Percentiles rank a stretch among this genome's conserved stretches.
These are phyloP conservation scores for Oikopleura vanhoeffeni DNA, from an alignment of 23 tunicate genomes.

Conservation along the genomic window DNA sequence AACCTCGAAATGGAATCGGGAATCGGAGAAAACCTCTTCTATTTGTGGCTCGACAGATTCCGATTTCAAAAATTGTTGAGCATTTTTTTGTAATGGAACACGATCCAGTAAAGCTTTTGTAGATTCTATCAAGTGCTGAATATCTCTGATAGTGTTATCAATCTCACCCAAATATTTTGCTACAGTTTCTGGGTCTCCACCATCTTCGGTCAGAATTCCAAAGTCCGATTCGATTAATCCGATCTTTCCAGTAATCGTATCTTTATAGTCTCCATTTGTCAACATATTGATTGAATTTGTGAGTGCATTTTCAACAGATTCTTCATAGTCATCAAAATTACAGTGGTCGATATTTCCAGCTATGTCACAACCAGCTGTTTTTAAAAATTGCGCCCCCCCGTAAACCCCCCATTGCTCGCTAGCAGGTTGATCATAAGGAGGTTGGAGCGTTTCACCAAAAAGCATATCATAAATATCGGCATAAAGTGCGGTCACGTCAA, in stretches of 20 bases:
- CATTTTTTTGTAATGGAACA: not conserved
- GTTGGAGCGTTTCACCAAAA: not conserved
- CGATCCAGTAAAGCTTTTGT: not conserved
- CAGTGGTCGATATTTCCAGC: too few relatives aligned
- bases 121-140: not conserved
- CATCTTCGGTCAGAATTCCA: not conserved
- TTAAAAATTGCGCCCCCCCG: not conserved
- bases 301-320: not conserved
- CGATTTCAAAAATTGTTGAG: not conserved
- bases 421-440: not conserved
- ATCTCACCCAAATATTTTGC: too few relatives aligned
- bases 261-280: too few relatives aligned
- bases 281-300: not conserved
- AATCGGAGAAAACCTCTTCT: not conserved
- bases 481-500: not conserved
- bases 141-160: not conserved
- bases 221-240: not conserved
- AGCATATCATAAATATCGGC: not conserved
- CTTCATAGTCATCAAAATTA: not conserved
- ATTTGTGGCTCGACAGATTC: not conserved
- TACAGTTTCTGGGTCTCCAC: not conserved
- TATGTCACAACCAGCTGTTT: not conserved
- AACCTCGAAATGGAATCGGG: not conserved
- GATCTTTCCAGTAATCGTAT: too few relatives aligned
- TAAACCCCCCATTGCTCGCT: not conserved